Percentiles rank a stretch among this genome's conserved stretches.
phyloP scores from a whole-genome alignment of 2,888 invertebrate species.

The Drosophila mayaguana region DNA sequence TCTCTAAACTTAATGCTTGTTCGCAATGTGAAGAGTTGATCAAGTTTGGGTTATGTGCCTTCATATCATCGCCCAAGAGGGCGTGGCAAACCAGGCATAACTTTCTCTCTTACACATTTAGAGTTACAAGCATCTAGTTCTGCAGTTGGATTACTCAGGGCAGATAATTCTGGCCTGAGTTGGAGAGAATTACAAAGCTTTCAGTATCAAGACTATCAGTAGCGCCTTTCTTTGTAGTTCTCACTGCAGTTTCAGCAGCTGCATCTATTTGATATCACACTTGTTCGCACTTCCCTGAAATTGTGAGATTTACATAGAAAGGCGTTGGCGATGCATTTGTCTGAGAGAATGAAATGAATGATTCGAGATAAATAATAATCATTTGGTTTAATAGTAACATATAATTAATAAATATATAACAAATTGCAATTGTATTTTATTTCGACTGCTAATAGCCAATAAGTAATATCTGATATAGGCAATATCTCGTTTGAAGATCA shows the following conservation, averaged over 20 bases:
- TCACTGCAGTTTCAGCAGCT: background rate
- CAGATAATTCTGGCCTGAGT: no score
- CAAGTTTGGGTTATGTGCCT: no score
- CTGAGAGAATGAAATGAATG: background rate
- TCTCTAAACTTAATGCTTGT: background rate
- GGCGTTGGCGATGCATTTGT: background rate
- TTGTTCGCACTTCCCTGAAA: background rate
- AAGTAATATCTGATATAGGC: background rate
- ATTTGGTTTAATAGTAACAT: conserved; percentile 4
- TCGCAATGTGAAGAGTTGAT: no score
- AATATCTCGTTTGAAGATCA: background rate
- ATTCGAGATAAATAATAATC: background rate
- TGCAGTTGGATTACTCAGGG: no score
- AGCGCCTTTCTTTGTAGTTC: no score
- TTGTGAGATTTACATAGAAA: background rate
- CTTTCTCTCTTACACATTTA: no score
- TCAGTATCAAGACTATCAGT: no score
- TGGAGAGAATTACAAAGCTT: background rate
- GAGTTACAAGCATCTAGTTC: no score
- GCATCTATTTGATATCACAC: background rate
- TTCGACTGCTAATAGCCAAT: no score
- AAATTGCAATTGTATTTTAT: background rate
- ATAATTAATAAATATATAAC: background rate
- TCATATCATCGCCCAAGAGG: no score
- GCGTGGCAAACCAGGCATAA: no score